A percentile compares a stretch with the other conserved stretches of the same genome.
Evolutionary conservation across 2,797 vertebrate genomes (phyloP).

Genomic region (Tragopan temminckii): DNA sequence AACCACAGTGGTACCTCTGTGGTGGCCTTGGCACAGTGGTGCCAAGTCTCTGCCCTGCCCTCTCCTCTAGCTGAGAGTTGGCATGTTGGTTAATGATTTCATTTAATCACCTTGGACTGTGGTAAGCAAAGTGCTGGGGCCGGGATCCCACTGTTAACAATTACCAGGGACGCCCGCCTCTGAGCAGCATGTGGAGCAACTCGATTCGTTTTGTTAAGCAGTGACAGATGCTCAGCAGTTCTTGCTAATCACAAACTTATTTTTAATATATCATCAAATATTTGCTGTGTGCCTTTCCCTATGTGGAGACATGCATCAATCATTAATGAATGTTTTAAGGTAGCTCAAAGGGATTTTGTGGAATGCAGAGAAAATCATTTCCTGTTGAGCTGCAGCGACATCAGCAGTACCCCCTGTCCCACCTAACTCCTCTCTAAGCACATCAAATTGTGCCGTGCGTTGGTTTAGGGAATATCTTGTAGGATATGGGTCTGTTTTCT

Average conservation of each 20-base stretch:
- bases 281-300: slow-evolving; percentile 18
- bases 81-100: slow-evolving; percentile 36
- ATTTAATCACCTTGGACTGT: slow-evolving; percentile 33
- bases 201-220: slow-evolving; percentile 19
- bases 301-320: background rate
- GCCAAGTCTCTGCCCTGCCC: background rate
- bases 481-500: background rate
- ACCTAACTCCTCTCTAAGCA: background rate
- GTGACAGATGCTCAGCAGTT: slow-evolving; percentile 19
- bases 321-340: slow-evolving; percentile 24
- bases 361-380: background rate
- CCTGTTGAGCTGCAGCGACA: background rate
- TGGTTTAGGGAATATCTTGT: background rate
- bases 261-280: slow-evolving; percentile 19
- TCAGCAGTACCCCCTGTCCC: background rate
- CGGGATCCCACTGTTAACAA: background rate
- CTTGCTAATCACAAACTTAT: slow-evolving; percentile 7
- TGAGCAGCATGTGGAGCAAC: background rate
- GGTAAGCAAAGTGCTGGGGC: slow-evolving; percentile 31
- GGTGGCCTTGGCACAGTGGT: no score
- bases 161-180: background rate
- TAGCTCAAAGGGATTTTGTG: slow-evolving; percentile 17
- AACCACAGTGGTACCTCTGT: background rate
- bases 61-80: background rate
- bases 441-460: background rate